These are phyloP conservation scores for Oxyura jamaicensis DNA, from an alignment of 2,113 vertebrate species.

Conservation along the genomic window DNA sequence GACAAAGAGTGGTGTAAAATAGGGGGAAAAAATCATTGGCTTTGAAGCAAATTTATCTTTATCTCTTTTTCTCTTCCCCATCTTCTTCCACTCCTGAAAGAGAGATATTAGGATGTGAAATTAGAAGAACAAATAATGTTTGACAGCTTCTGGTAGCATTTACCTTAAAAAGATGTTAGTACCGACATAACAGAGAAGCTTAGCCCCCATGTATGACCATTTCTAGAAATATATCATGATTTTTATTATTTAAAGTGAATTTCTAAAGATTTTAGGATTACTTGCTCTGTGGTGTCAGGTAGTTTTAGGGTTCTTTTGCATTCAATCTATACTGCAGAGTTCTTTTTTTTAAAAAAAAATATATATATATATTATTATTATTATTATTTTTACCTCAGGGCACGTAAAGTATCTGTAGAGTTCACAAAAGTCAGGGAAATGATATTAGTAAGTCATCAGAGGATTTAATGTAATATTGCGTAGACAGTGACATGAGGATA, in stretches of 20 bases:
- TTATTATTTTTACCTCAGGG: background rate
- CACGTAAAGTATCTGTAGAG: background rate
- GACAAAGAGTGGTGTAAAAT: background rate
- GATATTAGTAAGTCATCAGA: constrained; percentile 52
- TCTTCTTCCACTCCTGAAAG: background rate
- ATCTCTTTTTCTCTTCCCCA: background rate
- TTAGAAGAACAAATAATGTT: background rate
- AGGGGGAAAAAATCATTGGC: fast-evolving
- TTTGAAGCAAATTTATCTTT: background rate
- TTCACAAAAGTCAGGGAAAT: constrained; percentile 45
- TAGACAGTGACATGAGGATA: constrained; percentile 70
- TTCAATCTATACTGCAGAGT: background rate
- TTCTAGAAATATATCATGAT: background rate
- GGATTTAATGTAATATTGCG: constrained; percentile 64
- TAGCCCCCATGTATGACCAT: background rate
- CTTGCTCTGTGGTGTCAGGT: background rate
- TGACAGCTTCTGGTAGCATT: background rate
- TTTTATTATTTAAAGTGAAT: constrained; percentile 3
- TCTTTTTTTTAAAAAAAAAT: background rate
- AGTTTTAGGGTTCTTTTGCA: background rate
- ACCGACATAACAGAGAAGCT: background rate
- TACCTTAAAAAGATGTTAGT: background rate
- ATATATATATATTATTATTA: too few relatives aligned
- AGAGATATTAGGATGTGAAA: background rate
- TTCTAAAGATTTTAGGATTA: background rate